Conservation (phyloP, 2,888 invertebrate genomes). For the Dicranocentrus wangi region DNA sequence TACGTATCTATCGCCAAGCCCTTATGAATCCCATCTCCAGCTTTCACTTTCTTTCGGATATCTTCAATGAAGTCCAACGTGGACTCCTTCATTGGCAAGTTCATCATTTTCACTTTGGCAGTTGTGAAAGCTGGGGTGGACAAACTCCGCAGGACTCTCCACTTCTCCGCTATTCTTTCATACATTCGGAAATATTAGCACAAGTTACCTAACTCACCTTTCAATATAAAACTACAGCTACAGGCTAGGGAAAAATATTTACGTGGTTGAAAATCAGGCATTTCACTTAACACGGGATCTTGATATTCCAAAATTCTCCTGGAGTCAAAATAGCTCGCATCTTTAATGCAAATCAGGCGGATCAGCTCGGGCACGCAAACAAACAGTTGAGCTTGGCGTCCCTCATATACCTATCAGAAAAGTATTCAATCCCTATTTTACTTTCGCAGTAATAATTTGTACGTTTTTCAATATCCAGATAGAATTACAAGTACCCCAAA, state of each 20-base stretch:
- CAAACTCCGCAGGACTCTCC: constrained; percentile 58
- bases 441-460: too few relatives aligned
- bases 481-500: too few relatives aligned
- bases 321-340: constrained; percentile 61
- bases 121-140: constrained; percentile 56
- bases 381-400: constrained; percentile 56
- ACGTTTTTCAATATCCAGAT: too few relatives aligned
- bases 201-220: not conserved
- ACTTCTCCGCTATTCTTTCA: constrained; percentile 66
- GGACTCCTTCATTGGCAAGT: constrained; percentile 46
- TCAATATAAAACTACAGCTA: not conserved
- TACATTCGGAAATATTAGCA: too few relatives aligned
- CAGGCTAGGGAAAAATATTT: not conserved
- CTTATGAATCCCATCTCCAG: constrained; percentile 22
- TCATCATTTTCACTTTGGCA: constrained; percentile 63
- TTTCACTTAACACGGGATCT: constrained; percentile 64
- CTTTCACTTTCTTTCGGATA: constrained; percentile 32
- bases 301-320: constrained; percentile 55
- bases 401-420: too few relatives aligned
- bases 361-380: constrained; percentile 65
- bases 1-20: constrained; percentile 54
- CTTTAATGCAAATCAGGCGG: constrained; percentile 58
- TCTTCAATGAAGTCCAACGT: constrained; percentile 24
- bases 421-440: too few relatives aligned
- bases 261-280: constrained; percentile 64